Conservation (phyloP, 1,140 invertebrate species). For the Drosophila oshimai region DNA sequence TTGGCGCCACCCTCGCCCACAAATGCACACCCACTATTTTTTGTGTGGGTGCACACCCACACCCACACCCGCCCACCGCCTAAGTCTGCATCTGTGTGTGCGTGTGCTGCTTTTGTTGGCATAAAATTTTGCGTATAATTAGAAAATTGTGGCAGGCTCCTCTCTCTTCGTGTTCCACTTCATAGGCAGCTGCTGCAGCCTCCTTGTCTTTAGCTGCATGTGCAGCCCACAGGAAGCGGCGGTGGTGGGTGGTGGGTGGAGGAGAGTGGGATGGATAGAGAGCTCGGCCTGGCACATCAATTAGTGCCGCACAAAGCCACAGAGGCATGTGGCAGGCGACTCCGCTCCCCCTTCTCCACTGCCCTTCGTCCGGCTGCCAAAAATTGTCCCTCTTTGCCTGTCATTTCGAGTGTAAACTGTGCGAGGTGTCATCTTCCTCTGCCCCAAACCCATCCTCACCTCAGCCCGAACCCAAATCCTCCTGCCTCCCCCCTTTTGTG, state of each 20-base stretch:
- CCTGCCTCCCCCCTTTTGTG: constrained; percentile 35
- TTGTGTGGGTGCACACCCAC: background rate
- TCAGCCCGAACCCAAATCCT: background rate
- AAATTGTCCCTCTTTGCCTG: constrained; percentile 58
- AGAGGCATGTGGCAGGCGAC: constrained; percentile 38
- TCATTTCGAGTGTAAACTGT: constrained; percentile 72
- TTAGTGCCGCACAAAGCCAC: constrained; percentile 75
- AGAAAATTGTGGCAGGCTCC: constrained; percentile 77
- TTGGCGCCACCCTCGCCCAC: constrained; percentile 33
- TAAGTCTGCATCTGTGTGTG: background rate
- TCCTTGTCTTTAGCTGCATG: constrained; percentile 23
- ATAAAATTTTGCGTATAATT: constrained; percentile 81
- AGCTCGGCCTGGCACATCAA: constrained; percentile 67
- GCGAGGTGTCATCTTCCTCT: constrained; percentile 52
- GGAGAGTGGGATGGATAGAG: constrained; percentile 18
- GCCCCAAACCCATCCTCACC: constrained; percentile 9
- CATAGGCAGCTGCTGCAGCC: constrained; percentile 52
- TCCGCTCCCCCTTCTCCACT: background rate
- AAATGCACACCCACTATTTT: constrained; percentile 15
- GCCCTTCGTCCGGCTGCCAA: constrained; percentile 26
- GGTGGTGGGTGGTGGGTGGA: background rate
- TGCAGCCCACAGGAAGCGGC: constrained; percentile 25
- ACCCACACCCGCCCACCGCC: background rate
- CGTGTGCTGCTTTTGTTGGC: constrained; percentile 67
- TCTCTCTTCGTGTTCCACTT: constrained; percentile 24